Evolutionary conservation across 2,797 vertebrate genomes (phyloP).

Genomic region (Lagocephalus sceleratus): DNA sequence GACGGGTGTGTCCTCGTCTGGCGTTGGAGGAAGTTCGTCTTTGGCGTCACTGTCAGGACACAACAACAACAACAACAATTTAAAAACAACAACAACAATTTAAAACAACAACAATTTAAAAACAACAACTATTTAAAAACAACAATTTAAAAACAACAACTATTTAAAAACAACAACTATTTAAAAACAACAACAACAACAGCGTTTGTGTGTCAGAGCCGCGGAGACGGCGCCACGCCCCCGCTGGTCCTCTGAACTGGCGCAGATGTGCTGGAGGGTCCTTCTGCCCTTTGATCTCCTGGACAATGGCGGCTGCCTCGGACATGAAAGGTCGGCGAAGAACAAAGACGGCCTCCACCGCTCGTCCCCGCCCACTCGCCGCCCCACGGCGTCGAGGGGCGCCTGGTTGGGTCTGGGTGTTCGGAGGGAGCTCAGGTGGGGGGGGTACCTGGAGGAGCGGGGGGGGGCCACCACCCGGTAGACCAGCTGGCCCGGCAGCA

Average conservation of each 20-base stretch:
- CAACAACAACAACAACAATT: too few species aligned
- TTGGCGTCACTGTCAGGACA: conserved; percentile 46
- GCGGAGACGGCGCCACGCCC: too few species aligned
- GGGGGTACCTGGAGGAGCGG: conserved; percentile 48
- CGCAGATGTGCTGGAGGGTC: conserved; percentile 6
- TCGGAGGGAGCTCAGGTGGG: neutral
- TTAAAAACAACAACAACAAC: too few species aligned
- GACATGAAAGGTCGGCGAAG: neutral
- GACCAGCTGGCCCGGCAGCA: conserved; percentile 78
- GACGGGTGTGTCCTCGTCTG: conserved; percentile 1
- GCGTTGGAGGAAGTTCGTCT: conserved; percentile 1
- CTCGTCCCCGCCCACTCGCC: neutral
- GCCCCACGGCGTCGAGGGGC: conserved; percentile 21
- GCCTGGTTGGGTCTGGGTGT: neutral
- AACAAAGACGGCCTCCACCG: neutral
- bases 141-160: too few species aligned
- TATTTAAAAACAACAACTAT: too few species aligned
- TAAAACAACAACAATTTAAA: too few species aligned
- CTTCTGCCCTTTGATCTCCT: conserved; percentile 30
- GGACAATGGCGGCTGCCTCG: neutral
- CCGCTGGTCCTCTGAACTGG: neutral
- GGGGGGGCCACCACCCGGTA: conserved; percentile 67
- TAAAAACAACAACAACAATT: too few species aligned
- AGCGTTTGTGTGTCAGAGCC: too few species aligned
- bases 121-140: too few species aligned